phyloP scores from a whole-genome alignment of 1,140 invertebrate species.

The Cephus cinctus region DNA sequence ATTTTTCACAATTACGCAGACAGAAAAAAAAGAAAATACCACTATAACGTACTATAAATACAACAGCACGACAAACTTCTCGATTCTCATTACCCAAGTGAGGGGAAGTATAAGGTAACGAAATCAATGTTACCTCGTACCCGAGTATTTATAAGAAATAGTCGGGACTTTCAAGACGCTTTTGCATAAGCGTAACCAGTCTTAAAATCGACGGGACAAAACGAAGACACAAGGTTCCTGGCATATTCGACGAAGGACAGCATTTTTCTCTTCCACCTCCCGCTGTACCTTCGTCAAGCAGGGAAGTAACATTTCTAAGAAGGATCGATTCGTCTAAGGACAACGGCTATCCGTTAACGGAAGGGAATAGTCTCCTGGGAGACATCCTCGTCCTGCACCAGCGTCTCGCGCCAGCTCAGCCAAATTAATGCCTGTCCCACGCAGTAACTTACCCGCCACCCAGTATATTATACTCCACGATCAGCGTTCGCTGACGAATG shows the following conservation, averaged over 20 bases:
- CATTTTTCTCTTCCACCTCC: not conserved
- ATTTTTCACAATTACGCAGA: too few species aligned
- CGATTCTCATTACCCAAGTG: not conserved
- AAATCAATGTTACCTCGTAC: too few species aligned
- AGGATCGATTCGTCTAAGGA: constrained; percentile 45
- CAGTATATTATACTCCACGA: constrained; percentile 43
- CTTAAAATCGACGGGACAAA: too few species aligned
- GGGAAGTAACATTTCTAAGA: constrained; percentile 20
- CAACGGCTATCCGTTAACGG: constrained; percentile 47
- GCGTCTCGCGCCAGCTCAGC: constrained; percentile 38
- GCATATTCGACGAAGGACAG: too few species aligned
- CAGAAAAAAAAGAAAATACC: too few species aligned
- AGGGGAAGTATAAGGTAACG: not conserved
- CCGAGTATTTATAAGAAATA: too few species aligned
- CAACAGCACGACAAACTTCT: too few species aligned
- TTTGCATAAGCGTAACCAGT: too few species aligned
- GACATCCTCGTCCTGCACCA: too few species aligned
- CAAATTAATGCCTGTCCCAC: constrained; percentile 50
- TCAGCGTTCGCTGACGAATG: constrained; percentile 33
- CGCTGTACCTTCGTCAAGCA: not conserved
- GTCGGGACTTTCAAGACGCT: too few species aligned
- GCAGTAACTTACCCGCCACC: constrained; percentile 46
- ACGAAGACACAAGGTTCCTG: too few species aligned
- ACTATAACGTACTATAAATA: too few species aligned
- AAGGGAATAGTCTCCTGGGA: constrained; percentile 47